Conservation (phyloP, 2,113 vertebrate genomes). For the Oostethus manadensis region DNA sequence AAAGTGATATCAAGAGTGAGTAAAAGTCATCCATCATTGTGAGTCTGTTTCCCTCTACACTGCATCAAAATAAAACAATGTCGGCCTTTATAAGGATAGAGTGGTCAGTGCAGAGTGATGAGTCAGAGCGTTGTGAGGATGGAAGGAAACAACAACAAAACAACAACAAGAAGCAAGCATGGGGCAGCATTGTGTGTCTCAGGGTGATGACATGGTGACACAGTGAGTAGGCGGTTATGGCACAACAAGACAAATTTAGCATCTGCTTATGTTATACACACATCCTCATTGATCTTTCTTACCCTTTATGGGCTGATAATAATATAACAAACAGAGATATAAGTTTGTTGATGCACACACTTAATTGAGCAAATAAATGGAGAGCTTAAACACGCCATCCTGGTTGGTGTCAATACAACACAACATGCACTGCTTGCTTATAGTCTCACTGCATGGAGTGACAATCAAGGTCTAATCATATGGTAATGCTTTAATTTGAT, state of each 20-base stretch:
- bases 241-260: conserved; percentile 52
- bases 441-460: background rate
- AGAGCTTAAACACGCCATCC: too few species aligned
- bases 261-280: conserved; percentile 39
- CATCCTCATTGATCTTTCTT: conserved; percentile 48
- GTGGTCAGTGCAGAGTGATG: conserved; percentile 28
- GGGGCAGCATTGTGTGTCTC: conserved; percentile 35
- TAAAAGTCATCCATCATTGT: conserved; percentile 13
- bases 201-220: conserved; percentile 62
- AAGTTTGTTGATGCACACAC: conserved; percentile 28
- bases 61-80: background rate
- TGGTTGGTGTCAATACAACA: too few species aligned
- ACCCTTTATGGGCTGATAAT: conserved; percentile 24
- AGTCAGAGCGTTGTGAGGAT: conserved; percentile 26
- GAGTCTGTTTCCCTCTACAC: conserved; percentile 10
- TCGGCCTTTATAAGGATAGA: background rate
- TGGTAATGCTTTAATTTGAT: too few species aligned
- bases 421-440: too few species aligned
- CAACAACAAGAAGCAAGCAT: conserved; percentile 19
- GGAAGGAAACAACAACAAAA: conserved; percentile 18
- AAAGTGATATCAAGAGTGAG: background rate
- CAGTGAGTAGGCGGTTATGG: conserved; percentile 52
- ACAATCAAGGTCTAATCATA: conserved; percentile 5
- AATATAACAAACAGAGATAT: conserved; percentile 20
- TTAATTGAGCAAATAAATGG: too few species aligned